A percentile compares a stretch with the other conserved stretches of the same genome.
Evolutionary conservation across 2,888 invertebrate species (phyloP).

Genomic region (Ganaspis brasiliensis): DNA sequence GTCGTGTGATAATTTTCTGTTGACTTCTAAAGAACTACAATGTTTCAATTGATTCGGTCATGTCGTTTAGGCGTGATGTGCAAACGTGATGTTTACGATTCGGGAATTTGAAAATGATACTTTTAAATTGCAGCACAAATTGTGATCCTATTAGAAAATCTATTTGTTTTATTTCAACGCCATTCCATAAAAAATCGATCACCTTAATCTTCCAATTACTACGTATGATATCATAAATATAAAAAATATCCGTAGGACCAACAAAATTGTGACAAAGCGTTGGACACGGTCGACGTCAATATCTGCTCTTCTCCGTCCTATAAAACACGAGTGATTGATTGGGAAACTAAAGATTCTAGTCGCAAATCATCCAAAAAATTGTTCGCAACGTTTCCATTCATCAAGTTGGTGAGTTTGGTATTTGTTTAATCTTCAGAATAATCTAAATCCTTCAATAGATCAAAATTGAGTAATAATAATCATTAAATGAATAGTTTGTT

Average conservation of each 20-base stretch:
- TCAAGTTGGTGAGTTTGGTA: neutral
- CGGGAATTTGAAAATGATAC: too few species aligned
- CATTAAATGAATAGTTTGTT: too few species aligned
- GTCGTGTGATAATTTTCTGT: too few species aligned
- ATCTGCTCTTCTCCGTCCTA: constrained; percentile 59
- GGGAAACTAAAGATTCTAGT: constrained; percentile 62
- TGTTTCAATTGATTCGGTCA: too few species aligned
- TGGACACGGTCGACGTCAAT: constrained; percentile 64
- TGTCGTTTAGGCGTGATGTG: too few species aligned
- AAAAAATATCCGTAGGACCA: neutral
- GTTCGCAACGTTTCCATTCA: neutral
- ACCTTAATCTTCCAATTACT: neutral
- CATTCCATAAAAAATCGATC: too few species aligned
- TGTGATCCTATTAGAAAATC: too few species aligned
- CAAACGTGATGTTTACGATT: too few species aligned
- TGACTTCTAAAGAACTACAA: too few species aligned
- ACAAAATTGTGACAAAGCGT: neutral
- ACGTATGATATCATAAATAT: neutral
- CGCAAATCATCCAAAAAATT: constrained; percentile 58
- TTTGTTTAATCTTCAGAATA: neutral
- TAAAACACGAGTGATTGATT: constrained; percentile 69
- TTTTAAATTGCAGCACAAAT: too few species aligned
- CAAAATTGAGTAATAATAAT: too few species aligned
- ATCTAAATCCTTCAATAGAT: neutral
- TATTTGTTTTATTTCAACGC: too few species aligned